Conservation (phyloP, 2,888 invertebrate genomes). For the Scaptomyza cyrtandrae region DNA sequence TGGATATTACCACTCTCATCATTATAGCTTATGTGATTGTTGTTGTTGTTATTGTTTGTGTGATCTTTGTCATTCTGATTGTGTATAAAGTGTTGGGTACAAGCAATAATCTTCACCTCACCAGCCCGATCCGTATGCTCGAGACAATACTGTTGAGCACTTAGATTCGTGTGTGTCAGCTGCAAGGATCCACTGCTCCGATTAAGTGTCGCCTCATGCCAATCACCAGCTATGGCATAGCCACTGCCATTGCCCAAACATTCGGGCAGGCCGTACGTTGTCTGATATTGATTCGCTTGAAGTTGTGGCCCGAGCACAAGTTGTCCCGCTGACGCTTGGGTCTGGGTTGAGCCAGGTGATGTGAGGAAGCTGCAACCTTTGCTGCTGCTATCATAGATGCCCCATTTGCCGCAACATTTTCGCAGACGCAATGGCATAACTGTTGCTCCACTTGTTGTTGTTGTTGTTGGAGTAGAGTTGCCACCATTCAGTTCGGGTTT, state of each 20-base stretch:
- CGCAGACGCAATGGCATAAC: constrained; percentile 75
- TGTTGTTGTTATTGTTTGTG: neutral
- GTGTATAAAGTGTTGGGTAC: constrained; percentile 86
- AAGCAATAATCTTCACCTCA: constrained; percentile 87
- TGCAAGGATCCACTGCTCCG: constrained; percentile 54
- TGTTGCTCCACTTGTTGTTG: neutral
- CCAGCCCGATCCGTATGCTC: constrained; percentile 67
- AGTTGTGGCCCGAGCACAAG: constrained; percentile 64
- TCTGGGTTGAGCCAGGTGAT: neutral
- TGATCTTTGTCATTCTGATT: constrained; percentile 3
- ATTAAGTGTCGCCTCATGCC: constrained; percentile 62
- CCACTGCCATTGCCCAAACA: constrained; percentile 53
- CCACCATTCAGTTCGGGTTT: neutral
- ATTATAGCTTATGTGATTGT: constrained; percentile 6
- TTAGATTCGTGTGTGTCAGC: constrained; percentile 65
- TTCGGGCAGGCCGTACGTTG: constrained; percentile 77
- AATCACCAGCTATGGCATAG: constrained; percentile 81
- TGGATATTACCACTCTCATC: constrained; percentile 82
- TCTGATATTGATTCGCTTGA: constrained; percentile 63
- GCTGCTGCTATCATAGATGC: constrained; percentile 87
- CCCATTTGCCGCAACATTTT: constrained; percentile 90
- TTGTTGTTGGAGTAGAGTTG: neutral
- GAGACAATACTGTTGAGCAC: constrained; percentile 72
- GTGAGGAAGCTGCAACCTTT: constrained; percentile 83
- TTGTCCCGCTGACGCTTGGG: neutral